phyloP scores from a whole-genome alignment of 2,113 vertebrate genomes.

The Grantiella picta region DNA sequence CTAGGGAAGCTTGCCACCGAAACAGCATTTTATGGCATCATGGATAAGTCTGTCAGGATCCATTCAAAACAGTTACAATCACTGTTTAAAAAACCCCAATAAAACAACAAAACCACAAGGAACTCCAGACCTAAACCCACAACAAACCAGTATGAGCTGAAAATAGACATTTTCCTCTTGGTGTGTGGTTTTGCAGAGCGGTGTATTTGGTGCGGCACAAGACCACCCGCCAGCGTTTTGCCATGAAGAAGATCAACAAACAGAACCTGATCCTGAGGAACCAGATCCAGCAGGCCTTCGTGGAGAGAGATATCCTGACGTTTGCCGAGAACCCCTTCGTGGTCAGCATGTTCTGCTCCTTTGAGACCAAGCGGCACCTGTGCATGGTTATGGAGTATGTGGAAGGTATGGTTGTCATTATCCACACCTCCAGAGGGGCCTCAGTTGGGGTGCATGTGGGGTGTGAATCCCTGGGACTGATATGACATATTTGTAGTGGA shows the following conservation, averaged over 20 bases:
- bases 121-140: background rate
- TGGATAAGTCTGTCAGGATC: background rate
- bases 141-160: background rate
- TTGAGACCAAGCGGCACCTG: constrained; percentile 92
- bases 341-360: constrained; percentile 99
- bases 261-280: constrained; percentile 97
- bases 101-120: background rate
- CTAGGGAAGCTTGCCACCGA: background rate
- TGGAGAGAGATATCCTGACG: constrained; percentile 94
- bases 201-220: constrained; percentile 94
- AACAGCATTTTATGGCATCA: background rate
- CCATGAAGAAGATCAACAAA: constrained; percentile 99
- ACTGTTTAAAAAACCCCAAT: background rate
- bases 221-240: constrained; percentile 92
- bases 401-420: constrained; percentile 78
- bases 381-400: constrained; percentile 99
- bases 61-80: background rate
- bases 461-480: background rate
- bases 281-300: constrained; percentile 98
- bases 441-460: fast-evolving
- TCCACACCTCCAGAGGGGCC: background rate
- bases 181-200: constrained; percentile 69
- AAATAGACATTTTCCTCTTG: background rate
- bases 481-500: background rate
- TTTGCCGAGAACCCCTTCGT: constrained; percentile 98